phyloP scores from a whole-genome alignment of 2,888 invertebrate species.

The Troilus luridus region DNA sequence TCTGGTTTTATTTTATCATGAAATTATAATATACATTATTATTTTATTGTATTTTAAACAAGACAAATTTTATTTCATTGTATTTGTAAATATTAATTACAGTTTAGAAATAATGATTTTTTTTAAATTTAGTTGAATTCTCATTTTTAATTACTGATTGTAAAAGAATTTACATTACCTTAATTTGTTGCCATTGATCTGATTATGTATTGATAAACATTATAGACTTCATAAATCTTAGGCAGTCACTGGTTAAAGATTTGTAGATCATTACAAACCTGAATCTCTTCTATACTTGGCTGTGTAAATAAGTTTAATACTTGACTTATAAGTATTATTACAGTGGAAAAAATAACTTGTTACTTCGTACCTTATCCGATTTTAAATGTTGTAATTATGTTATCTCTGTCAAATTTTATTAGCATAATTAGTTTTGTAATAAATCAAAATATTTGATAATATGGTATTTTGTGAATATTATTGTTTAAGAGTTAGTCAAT shows the following conservation, averaged over 20 bases:
- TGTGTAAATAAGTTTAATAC: background rate
- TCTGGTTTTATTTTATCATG: background rate
- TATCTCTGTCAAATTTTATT: background rate
- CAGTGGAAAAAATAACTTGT: background rate
- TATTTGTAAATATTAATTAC: background rate
- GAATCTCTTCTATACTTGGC: conserved; percentile 9
- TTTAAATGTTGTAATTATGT: background rate
- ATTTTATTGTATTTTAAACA: background rate
- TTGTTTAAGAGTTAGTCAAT: background rate
- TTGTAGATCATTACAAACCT: background rate
- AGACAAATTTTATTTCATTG: background rate
- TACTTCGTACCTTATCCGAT: background rate
- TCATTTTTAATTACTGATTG: background rate
- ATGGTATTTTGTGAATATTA: background rate
- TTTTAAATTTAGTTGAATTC: background rate
- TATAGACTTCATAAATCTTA: background rate
- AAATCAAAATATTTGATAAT: background rate
- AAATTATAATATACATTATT: background rate
- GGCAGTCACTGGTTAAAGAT: background rate
- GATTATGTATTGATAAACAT: background rate
- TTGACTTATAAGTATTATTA: background rate
- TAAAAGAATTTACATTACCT: background rate
- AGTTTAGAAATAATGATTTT: background rate
- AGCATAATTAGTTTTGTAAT: background rate
- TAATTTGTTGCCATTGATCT: background rate